Evolutionary conservation across 2,113 vertebrate species (phyloP).

Genomic region (Aldabrachelys gigantea): DNA sequence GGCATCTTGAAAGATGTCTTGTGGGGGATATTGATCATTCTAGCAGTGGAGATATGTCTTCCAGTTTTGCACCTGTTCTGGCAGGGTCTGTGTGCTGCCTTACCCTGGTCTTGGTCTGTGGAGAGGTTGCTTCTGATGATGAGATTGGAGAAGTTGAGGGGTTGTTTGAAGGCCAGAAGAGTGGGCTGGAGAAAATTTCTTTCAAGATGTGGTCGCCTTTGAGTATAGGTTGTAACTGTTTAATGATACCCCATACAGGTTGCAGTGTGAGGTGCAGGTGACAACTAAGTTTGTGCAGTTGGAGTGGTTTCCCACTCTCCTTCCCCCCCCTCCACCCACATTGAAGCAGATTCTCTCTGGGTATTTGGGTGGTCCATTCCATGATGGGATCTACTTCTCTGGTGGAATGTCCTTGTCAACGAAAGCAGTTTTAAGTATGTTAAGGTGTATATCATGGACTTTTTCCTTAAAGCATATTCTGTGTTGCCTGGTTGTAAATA

Average conservation of each 20-base stretch:
- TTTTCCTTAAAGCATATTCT: not conserved
- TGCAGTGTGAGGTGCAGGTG: not conserved
- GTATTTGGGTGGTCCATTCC: not conserved
- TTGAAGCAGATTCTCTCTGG: not conserved
- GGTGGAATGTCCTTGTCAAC: not conserved
- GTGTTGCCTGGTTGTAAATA: not conserved
- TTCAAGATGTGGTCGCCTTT: not conserved
- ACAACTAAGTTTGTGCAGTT: not conserved
- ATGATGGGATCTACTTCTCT: not conserved
- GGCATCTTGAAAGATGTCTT: not conserved
- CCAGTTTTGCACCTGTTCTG: not conserved
- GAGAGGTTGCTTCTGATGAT: not conserved
- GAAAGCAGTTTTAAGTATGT: not conserved
- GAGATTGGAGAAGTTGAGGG: not conserved
- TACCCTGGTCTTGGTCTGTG: not conserved
- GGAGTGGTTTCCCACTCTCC: not conserved
- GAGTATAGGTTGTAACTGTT: not conserved
- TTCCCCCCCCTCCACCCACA: accelerated
- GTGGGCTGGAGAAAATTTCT: not conserved
- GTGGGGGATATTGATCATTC: not conserved
- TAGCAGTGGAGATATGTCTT: not conserved
- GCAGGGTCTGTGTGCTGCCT: not conserved
- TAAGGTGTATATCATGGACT: not conserved
- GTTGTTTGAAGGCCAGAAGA: not conserved
- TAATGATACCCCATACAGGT: not conserved